Evolutionary conservation across 1,140 invertebrate genomes (phyloP).

Genomic region (Pinna nobilis): DNA sequence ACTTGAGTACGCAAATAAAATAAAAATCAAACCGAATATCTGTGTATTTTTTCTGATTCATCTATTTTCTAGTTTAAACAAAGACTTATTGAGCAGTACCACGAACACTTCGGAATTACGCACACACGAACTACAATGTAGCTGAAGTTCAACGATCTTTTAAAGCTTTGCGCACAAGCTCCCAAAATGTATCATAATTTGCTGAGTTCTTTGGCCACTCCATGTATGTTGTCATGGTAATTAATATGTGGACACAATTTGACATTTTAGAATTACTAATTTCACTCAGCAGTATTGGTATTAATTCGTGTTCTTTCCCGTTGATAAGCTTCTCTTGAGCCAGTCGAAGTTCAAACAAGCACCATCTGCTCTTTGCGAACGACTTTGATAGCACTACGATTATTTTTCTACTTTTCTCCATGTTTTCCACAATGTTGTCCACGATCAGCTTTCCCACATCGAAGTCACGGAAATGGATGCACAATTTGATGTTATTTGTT

Average conservation of each 20-base stretch:
- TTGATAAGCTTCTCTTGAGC: constrained; percentile 24
- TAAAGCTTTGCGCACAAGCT: no score
- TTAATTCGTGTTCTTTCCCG: background rate
- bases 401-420: constrained; percentile 56
- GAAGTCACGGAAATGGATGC: constrained; percentile 64
- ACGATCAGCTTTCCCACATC: constrained; percentile 48
- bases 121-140: no score
- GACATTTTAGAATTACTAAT: background rate
- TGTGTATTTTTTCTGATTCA: no score
- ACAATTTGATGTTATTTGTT: constrained; percentile 38
- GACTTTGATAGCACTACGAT: constrained; percentile 56
- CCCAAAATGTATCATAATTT: constrained; percentile 93
- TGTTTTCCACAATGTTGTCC: constrained; percentile 58
- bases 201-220: constrained; percentile 83
- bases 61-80: no score
- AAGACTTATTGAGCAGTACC: no score
- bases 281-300: constrained; percentile 9
- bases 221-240: constrained; percentile 80
- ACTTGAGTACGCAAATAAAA: no score
- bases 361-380: constrained; percentile 59
- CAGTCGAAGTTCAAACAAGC: constrained; percentile 73
- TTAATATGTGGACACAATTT: constrained; percentile 77
- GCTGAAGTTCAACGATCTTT: no score
- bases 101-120: no score
- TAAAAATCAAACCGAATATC: no score